Evolutionary conservation across 1,140 invertebrate species (phyloP), one percentile per base, ranked within the genome.

Genomic region (Micrasema longulum): DNA sequence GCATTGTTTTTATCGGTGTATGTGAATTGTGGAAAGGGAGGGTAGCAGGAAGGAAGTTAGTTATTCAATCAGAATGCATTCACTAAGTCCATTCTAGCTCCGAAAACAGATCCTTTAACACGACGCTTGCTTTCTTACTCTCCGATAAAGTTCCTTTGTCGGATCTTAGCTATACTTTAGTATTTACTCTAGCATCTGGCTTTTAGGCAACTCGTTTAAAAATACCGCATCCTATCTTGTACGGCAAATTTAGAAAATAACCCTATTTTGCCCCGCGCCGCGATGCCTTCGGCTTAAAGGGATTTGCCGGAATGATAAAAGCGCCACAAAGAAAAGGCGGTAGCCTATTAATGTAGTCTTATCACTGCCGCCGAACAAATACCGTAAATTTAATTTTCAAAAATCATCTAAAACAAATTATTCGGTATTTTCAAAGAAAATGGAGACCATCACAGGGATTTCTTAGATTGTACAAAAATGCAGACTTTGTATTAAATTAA

Each of bases 401-500:
- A 31, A 47, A 47, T 16, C 57, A 62, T 43, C 38, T 20, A 62
- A 64, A 31, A 64, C 43, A 47, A 64, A 64, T 64, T 31, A 22
- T 57, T 64, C 60, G 60, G 60, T 18, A 38, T 10, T 22, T 12
- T 47, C 43, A 64, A 26, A 45, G 43, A 47, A 41, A 16, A 11
- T 11, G 41, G 11, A 20, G 57, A 4, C 26, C 26, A 31, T 31
- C 26, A n/a, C n/a, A n/a, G n/a, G n/a, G n/a, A n/a, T n/a, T n/a
- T n/a, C n/a, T n/a, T n/a, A n/a, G n/a, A n/a, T n/a, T n/a, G n/a
- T n/a, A n/a, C n/a, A n/a, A n/a, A n/a, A n/a, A n/a, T n/a, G n/a
- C n/a, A n/a, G n/a, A n/a, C n/a, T n/a, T n/a, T n/a, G n/a, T n/a
- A n/a, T n/a, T n/a, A n/a, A n/a, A n/a, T n/a, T n/a, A n/a, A n/a